These are phyloP conservation scores for Boloria euphrosyne DNA, from an alignment of 2,888 invertebrate species.

Conservation along the genomic window DNA sequence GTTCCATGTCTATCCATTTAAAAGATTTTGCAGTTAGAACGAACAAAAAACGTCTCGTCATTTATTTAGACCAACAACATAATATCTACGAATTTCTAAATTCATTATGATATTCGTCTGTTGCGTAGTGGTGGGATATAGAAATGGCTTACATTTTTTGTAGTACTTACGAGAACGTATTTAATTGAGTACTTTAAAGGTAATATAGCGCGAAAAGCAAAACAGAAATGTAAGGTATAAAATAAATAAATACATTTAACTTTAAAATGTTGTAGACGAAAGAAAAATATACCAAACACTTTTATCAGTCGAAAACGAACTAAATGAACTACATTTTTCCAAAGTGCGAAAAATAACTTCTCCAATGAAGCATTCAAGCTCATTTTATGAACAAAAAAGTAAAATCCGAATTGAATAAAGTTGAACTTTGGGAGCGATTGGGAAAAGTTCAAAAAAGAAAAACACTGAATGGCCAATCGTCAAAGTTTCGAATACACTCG, in stretches of 20 bases:
- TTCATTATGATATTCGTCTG: too few species aligned
- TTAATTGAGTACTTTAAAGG: too few species aligned
- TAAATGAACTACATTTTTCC: conserved; percentile 29
- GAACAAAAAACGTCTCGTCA: too few species aligned
- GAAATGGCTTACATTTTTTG: too few species aligned
- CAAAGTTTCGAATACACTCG: conserved; percentile 60
- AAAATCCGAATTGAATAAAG: conserved; percentile 42
- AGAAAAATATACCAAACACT: conserved; percentile 2
- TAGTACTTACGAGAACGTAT: too few species aligned
- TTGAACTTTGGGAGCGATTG: conserved; percentile 40
- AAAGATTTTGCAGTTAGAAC: too few species aligned
- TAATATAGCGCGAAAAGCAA: too few species aligned
- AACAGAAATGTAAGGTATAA: too few species aligned
- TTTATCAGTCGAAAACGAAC: conserved; percentile 6
- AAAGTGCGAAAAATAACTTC: conserved; percentile 36
- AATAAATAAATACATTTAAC: neutral
- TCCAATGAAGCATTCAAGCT: conserved; percentile 35
- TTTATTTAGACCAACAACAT: too few species aligned
- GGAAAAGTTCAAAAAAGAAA: conserved; percentile 46
- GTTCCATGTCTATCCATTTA: too few species aligned
- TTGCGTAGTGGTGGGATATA: too few species aligned
- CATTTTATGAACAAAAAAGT: conserved; percentile 39
- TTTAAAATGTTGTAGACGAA: neutral
- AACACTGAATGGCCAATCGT: conserved; percentile 60
- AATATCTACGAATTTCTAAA: too few species aligned